Base-by-base conservation (phyloP, 2,888 invertebrate genomes). In the Drosophila recens region DNA sequence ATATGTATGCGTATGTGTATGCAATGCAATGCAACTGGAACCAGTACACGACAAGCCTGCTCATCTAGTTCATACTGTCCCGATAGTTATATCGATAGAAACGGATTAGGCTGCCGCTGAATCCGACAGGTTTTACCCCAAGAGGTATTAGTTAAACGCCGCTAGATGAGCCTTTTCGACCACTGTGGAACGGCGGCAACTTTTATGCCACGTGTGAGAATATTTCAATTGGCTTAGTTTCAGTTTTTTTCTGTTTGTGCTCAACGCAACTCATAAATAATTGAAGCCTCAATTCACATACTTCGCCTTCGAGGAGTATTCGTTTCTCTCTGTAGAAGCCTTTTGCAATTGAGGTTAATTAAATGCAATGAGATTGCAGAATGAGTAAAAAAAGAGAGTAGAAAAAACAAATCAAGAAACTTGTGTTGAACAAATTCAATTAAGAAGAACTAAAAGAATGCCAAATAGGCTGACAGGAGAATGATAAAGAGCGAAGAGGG, bases 161-260 rank as follows among this genome's bases (percentile, higher is more conserved):
- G n/a, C n/a, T n/a, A n/a, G n/a, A n/a, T n/a, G n/a, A n/a, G n/a
- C n/a, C n/a, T n/a, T n/a, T n/a, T n/a, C n/a, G n/a, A n/a, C n/a
- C n/a, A n/a, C n/a, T n/a, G n/a, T n/a, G n/a, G n/a, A n/a, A 45
- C 43, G 33, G 17, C 46, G 48, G 45, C 33, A 73, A 70, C 64
- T 79, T 76, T 76, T 74, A 77, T 73, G 76, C 71, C 63, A 69
- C 71, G 71, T 74, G 74, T 80, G 80, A 79, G 76, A 77, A 81
- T 79, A 80, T 76, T 81, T 81, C 79, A 81, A 81, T 81, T 81
- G 81, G 76, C 79, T 79, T 79, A 69, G 70, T 75, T 79, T 80
- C 58, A 38, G 38, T 38, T 30, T 42, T 40, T 30, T 27, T 27
- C 11, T 23, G 57, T 49, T 57, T 42, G 40, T 46, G 58, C 68